phyloP scores from a whole-genome alignment of 2,113 vertebrate species.

The Atrichornis clamosus region DNA sequence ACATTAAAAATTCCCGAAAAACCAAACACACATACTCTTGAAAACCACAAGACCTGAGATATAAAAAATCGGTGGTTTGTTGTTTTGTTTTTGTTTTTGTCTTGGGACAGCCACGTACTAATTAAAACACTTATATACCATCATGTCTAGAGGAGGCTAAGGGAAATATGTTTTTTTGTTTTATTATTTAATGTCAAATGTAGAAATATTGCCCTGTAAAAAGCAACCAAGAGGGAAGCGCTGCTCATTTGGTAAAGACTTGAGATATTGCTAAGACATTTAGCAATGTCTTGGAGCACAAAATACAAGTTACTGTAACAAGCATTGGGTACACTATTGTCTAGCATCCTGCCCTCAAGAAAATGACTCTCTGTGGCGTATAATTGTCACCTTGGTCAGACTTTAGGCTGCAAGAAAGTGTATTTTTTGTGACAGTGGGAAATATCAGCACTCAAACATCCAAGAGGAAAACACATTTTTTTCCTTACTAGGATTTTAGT shows the following conservation, averaged over 20 bases:
- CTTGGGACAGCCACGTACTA: background rate
- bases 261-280: background rate
- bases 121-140: background rate
- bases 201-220: background rate
- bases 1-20: background rate
- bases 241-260: background rate
- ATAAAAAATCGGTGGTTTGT: background rate
- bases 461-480: background rate
- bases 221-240: background rate
- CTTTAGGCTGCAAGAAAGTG: background rate
- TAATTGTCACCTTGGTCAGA: background rate
- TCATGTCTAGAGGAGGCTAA: background rate
- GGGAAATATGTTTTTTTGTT: background rate
- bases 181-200: background rate
- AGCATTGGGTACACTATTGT: background rate
- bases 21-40: accelerated
- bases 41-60: background rate
- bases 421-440: background rate
- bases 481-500: background rate
- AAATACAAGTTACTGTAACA: background rate
- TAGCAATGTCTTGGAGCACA: background rate
- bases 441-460: background rate
- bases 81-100: background rate
- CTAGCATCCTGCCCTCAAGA: background rate
- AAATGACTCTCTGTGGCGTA: background rate